Evolutionary conservation across 2,797 vertebrate genomes (phyloP), one percentile per base, ranked within the genome.

Genomic region (Halcyon chelicuti): DNA sequence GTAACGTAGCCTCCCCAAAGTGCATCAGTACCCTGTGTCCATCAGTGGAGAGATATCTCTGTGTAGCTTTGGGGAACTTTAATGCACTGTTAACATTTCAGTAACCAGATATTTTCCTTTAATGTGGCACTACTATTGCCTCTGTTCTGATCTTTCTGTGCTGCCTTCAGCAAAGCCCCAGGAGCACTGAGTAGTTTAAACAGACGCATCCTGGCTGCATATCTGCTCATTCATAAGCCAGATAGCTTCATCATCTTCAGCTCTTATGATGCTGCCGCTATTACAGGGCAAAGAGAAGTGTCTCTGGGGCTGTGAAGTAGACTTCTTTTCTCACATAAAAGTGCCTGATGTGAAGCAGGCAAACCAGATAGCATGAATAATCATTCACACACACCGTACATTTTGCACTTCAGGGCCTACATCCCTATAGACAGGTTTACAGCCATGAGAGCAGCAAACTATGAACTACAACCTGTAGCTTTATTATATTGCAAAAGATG

Each of bases 191-290:
- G 44, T 3, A 82, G 14, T 54, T 79, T 65, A 49, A 9, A 71
- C 31, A 74, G 62, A n/a, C 42, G 29, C 44, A 63, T 72, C 37
- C 63, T 68, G 49, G 12, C n/a, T 86, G n/a, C 14, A 6, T 46
- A 55, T 55, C 78, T 77, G 39, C 28, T 86, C 44, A 29, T 21
- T 49, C 18, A 21, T 11, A 29, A 88, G 3, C 19, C 71, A 21
- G 2, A 73, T 22, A 9, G 33, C 29, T 63, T 60, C 0, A 0
- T 29, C 49, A 60, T 28, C 62, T 62, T 54, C 71, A 23, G 7
- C 15, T 82, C 23, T 29, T 12, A 8, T 0, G 0, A 9, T 12
- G 23, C 33, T 60, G 39, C 57, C 63, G 47, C 47, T 52, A 1
- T 17, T 44, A 16, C 16, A 84, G 61, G 33, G 23, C 16, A 23